Conservation (phyloP, 2,113 vertebrate species). For the Corvus hawaiiensis region DNA sequence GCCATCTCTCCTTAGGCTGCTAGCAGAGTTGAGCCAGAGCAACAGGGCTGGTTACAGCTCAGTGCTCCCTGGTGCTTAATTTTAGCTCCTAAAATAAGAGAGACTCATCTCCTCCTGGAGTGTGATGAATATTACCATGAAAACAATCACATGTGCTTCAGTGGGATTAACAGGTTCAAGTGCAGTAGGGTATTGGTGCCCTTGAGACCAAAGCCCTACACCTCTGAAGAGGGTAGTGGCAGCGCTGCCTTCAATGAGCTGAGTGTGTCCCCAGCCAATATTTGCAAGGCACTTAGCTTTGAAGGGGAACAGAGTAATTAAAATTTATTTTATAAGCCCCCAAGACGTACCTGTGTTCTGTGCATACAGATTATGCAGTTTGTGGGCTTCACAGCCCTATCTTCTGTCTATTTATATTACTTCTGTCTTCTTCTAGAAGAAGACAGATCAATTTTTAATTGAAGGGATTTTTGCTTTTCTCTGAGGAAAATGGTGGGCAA, state of each 20-base stretch:
- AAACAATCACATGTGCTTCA: background rate
- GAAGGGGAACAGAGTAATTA: background rate
- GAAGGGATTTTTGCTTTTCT: background rate
- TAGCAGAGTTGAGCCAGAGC: background rate
- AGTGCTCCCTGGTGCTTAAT: background rate
- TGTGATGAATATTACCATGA: background rate
- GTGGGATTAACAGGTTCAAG: background rate
- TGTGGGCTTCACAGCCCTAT: background rate
- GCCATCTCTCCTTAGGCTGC: background rate
- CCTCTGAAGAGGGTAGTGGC: background rate
- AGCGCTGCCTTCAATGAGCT: background rate
- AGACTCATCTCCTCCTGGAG: background rate
- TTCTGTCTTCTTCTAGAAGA: background rate
- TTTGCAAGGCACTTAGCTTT: background rate
- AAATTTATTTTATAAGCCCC: background rate
- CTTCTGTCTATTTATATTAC: background rate
- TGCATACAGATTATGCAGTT: background rate
- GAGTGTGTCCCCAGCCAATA: background rate
- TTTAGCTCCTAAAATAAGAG: background rate
- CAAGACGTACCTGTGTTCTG: background rate
- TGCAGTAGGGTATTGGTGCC: background rate
- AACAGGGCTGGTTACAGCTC: background rate
- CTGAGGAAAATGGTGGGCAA: background rate
- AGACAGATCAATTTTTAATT: background rate
- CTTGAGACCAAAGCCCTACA: fast-evolving